Conservation (phyloP, 1,140 invertebrate genomes). For the Hypothenemus hampei region DNA sequence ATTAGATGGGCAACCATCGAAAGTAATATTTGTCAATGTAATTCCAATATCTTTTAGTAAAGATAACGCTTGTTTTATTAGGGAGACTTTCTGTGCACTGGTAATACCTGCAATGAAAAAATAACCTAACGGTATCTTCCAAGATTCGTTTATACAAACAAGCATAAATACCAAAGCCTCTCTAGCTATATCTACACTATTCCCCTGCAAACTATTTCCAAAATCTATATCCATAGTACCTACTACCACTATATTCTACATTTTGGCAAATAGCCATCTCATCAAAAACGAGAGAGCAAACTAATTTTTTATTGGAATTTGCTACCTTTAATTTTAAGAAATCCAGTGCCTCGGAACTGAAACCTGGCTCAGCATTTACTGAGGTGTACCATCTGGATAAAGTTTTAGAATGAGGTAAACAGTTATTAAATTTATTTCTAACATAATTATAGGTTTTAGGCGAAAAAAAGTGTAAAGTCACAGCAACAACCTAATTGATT, state of each 20-base stretch:
- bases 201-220: not conserved
- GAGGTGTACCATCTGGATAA: conserved; percentile 16
- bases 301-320: conserved; percentile 2
- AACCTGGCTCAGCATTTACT: conserved; percentile 18
- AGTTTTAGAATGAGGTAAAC: conserved; percentile 16
- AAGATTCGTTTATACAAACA: conserved; percentile 3
- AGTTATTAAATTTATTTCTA: conserved; percentile 11
- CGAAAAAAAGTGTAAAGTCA: conserved; percentile 19
- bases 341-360: conserved; percentile 5
- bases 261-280: conserved; percentile 16
- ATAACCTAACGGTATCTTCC: conserved; percentile 18
- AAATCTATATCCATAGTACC: conserved; percentile 19
- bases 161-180: conserved; percentile 18
- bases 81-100: not conserved
- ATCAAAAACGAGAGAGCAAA: conserved; percentile 11
- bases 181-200: conserved; percentile 1
- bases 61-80: not conserved
- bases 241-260: conserved; percentile 7
- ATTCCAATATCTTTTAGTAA: conserved; percentile 2
- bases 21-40: conserved; percentile 3
- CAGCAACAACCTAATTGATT: too few relatives aligned
- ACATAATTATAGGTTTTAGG: conserved; percentile 20
- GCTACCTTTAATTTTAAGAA: conserved; percentile 3
- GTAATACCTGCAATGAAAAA: conserved; percentile 2
- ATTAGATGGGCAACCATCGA: conserved; percentile 14